Evolutionary conservation across 2,888 invertebrate species (phyloP).

Genomic region (Apamea monoglypha): DNA sequence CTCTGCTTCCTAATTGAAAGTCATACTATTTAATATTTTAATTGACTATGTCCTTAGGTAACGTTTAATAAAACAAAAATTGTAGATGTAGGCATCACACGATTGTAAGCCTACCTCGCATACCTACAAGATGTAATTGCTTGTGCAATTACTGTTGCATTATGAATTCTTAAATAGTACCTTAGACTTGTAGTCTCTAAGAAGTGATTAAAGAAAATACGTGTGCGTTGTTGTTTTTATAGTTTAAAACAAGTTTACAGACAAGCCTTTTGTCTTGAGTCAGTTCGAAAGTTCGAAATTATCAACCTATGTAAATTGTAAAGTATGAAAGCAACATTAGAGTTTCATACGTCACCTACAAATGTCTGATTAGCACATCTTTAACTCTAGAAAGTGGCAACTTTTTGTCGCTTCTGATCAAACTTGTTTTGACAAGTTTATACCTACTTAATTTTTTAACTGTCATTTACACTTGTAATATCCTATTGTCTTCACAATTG

Average conservation of each 20-base stretch:
- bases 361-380: conserved; percentile 3
- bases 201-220: neutral
- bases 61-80: conserved; percentile 23
- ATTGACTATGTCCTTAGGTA: conserved; percentile 27
- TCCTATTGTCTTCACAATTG: neutral
- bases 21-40: conserved; percentile 19
- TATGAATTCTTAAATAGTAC: conserved; percentile 30
- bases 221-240: neutral
- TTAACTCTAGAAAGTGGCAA: conserved; percentile 5
- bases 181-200: neutral
- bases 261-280: neutral
- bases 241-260: neutral
- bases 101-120: conserved; percentile 2
- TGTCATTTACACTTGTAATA: neutral
- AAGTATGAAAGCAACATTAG: neutral
- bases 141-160: conserved; percentile 18
- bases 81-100: conserved; percentile 1
- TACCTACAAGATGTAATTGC: conserved; percentile 36
- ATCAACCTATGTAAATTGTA: neutral
- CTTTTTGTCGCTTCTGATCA: neutral
- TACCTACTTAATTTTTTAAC: neutral
- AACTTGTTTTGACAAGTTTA: neutral
- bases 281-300: neutral
- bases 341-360: neutral
- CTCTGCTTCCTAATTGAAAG: conserved; percentile 19